These are phyloP conservation scores for Trissoscelio sp. DNA, from an alignment of 2,888 invertebrate genomes.

Conservation along the genomic window DNA sequence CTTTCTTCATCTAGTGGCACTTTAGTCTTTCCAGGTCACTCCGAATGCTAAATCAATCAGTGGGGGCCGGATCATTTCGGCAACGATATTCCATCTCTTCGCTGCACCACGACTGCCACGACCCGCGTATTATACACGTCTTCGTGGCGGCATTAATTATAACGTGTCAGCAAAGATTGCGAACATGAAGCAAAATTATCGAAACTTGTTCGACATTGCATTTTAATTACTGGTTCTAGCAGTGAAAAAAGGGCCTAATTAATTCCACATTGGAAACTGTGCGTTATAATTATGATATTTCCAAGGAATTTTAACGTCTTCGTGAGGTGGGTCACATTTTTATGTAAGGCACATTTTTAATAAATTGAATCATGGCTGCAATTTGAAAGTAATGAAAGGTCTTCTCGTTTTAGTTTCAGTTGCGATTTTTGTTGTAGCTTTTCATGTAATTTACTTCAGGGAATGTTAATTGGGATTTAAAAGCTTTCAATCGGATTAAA, in stretches of 20 bases:
- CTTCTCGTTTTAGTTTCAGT: too few relatives aligned
- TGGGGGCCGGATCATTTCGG: constrained; percentile 58
- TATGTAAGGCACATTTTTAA: constrained; percentile 9
- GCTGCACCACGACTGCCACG: too few relatives aligned
- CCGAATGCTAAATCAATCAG: constrained; percentile 70
- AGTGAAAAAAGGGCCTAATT: constrained; percentile 41
- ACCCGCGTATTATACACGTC: constrained; percentile 52
- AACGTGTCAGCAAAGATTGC: constrained; percentile 42
- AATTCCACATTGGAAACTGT: constrained; percentile 56
- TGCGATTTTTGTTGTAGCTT: too few relatives aligned
- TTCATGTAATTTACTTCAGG: too few relatives aligned
- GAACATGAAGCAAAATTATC: constrained; percentile 56
- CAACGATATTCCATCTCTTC: constrained; percentile 26
- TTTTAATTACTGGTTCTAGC: constrained; percentile 45
- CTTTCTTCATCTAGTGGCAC: constrained; percentile 68
- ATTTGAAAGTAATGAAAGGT: not conserved
- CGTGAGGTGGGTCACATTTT: not conserved
- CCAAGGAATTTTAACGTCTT: constrained; percentile 44
- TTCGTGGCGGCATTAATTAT: constrained; percentile 59
- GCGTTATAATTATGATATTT: constrained; percentile 54
- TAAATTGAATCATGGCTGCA: constrained; percentile 10
- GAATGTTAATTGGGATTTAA: too few relatives aligned
- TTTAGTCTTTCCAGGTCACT: constrained; percentile 71
- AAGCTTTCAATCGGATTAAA: too few relatives aligned
- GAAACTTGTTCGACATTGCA: constrained; percentile 60